Evolutionary conservation across 2,113 vertebrate genomes (phyloP).

Genomic region (Sinocyclocheilus rhinocerous): DNA sequence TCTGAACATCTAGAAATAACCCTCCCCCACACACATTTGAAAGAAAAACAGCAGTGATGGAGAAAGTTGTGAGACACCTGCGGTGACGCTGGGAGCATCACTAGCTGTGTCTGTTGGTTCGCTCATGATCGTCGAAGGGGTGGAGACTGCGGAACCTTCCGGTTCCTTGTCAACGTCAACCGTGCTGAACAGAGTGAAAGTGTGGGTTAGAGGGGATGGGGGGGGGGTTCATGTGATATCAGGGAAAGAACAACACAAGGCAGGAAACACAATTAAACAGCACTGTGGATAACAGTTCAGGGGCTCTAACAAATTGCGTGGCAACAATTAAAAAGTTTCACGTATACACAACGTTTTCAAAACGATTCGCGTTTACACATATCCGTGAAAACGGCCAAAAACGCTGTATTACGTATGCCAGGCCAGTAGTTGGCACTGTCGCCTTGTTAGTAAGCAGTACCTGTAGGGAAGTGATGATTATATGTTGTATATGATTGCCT

Average conservation of each 20-base stretch:
- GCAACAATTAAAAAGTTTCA: too few species aligned
- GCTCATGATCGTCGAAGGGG: conserved; percentile 55
- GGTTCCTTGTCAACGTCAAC: conserved; percentile 62
- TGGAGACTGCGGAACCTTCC: conserved; percentile 53
- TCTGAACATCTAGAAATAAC: neutral
- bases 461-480: too few species aligned
- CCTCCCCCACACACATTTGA: conserved; percentile 21
- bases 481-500: too few species aligned
- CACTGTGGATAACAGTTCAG: neutral
- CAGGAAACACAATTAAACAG: conserved; percentile 38
- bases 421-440: too few species aligned
- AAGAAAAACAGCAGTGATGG: conserved; percentile 19
- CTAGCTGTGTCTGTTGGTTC: conserved; percentile 52
- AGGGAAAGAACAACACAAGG: conserved; percentile 45
- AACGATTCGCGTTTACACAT: too few species aligned
- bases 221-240: conserved; percentile 25
- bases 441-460: too few species aligned
- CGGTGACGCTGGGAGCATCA: conserved; percentile 55
- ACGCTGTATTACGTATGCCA: too few species aligned
- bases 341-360: too few species aligned
- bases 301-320: neutral
- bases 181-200: conserved; percentile 59
- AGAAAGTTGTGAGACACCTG: conserved; percentile 55
- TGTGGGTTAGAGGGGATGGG: conserved; percentile 33
- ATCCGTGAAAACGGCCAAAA: too few species aligned